Percentiles rank a stretch among this genome's conserved stretches.
Conservation (phyloP, 2,888 invertebrate genomes). For the Acrobeloides nanus region DNA sequence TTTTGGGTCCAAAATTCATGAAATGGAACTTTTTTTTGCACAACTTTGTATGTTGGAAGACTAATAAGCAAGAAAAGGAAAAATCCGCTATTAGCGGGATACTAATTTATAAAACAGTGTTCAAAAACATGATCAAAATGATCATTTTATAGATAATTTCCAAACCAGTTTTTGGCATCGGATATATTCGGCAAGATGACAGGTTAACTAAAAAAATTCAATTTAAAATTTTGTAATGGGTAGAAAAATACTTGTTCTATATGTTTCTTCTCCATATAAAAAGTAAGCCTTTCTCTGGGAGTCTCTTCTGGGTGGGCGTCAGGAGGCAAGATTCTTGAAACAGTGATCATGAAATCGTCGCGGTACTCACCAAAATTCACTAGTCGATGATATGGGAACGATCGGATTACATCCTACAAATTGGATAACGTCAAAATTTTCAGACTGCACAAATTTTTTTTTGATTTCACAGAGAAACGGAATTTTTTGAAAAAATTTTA, state of each 20-base stretch:
- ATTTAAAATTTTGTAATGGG: neutral
- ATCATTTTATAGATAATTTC: too few species aligned
- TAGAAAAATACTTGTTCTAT: conserved; percentile 42
- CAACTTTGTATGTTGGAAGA: too few species aligned
- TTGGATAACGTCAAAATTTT: neutral
- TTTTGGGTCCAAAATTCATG: too few species aligned
- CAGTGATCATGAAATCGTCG: conserved; percentile 93
- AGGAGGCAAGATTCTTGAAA: conserved; percentile 59
- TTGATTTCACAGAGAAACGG: too few species aligned
- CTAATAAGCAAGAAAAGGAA: too few species aligned
- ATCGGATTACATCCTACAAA: conserved; percentile 60
- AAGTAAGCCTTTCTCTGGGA: conserved; percentile 70
- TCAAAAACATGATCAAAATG: too few species aligned
- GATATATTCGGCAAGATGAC: conserved; percentile 56
- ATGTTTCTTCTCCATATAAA: conserved; percentile 63
- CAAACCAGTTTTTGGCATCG: conserved; percentile 46
- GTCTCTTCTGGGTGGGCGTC: conserved; percentile 49
- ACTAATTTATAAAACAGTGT: too few species aligned
- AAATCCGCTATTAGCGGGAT: too few species aligned
- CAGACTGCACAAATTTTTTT: too few species aligned
- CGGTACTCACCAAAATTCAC: conserved; percentile 90
- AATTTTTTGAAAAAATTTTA: too few species aligned
- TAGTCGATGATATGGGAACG: conserved; percentile 79
- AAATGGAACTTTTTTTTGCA: too few species aligned
- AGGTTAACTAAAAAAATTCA: conserved; percentile 51